These are phyloP conservation scores for Epirrhoe tristata DNA, from an alignment of 2,888 invertebrate genomes.

Conservation along the genomic window DNA sequence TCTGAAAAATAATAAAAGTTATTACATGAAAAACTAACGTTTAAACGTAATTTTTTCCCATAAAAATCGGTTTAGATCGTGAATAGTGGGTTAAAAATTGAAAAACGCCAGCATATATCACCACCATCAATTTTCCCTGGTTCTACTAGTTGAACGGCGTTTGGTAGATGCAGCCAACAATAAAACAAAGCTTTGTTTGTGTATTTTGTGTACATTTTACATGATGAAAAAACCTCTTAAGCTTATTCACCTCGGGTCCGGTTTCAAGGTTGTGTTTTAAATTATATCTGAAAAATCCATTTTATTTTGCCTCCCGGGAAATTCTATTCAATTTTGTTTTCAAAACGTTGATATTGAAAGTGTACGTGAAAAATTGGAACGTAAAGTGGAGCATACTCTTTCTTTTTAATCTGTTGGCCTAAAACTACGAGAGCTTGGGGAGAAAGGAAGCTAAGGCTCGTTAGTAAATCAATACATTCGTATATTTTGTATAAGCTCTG, in stretches of 20 bases:
- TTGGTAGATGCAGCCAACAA: not conserved
- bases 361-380: constrained; percentile 20
- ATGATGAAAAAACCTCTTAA: constrained; percentile 2
- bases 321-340: constrained; percentile 25
- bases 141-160: not conserved
- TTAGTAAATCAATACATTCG: constrained; percentile 3
- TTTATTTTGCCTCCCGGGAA: constrained; percentile 21
- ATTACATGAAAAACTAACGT: not conserved
- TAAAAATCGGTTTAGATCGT: not conserved
- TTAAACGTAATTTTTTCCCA: not conserved
- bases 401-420: constrained; percentile 10
- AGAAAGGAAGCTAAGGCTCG: constrained; percentile 1
- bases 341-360: constrained; percentile 14
- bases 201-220: not conserved
- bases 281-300: constrained; percentile 25
- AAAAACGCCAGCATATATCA: not conserved
- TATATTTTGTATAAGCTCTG: not conserved
- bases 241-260: constrained; percentile 2
- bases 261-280: constrained; percentile 20
- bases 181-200: not conserved
- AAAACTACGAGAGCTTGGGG: not conserved
- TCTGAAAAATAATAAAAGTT: too few relatives aligned
- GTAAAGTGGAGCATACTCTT: constrained; percentile 1
- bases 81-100: not conserved
- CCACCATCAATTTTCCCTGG: not conserved